Conservation (phyloP, 2,113 vertebrate genomes). For the Diadophis punctatus region DNA sequence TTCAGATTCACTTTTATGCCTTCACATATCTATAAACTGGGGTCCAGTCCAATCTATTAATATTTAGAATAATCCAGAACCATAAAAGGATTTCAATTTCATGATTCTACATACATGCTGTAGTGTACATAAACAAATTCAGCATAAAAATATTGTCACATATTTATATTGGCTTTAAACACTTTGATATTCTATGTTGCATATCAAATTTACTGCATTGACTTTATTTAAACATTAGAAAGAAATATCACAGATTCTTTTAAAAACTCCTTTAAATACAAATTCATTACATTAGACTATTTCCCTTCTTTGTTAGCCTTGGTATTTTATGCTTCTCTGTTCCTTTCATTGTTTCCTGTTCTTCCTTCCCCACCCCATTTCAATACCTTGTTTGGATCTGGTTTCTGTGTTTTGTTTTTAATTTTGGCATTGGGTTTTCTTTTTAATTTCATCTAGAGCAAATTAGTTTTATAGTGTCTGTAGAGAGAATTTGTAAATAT, state of each 20-base stretch:
- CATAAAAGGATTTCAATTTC: not conserved
- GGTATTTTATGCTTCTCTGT: not conserved
- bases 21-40: slow-evolving; percentile 12
- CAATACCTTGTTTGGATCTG: not conserved
- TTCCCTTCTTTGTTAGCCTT: slow-evolving; percentile 4
- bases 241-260: not conserved
- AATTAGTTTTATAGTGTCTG: not conserved
- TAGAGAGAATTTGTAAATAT: not conserved
- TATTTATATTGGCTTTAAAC: not conserved
- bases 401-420: slow-evolving; percentile 4
- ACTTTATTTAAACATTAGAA: not conserved
- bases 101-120: not conserved
- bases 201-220: not conserved
- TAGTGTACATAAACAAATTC: not conserved
- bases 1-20: not conserved
- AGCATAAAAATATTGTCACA: not conserved
- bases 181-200: not conserved
- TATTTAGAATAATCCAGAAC: not conserved
- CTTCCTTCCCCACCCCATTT: not conserved
- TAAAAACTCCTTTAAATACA: not conserved
- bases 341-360: slow-evolving; percentile 17
- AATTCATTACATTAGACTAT: not conserved
- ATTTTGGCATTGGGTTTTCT: not conserved
- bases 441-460: not conserved
- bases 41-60: not conserved